Evolutionary conservation across 2,888 invertebrate species (phyloP).

Genomic region (Folsomia manolachei): DNA sequence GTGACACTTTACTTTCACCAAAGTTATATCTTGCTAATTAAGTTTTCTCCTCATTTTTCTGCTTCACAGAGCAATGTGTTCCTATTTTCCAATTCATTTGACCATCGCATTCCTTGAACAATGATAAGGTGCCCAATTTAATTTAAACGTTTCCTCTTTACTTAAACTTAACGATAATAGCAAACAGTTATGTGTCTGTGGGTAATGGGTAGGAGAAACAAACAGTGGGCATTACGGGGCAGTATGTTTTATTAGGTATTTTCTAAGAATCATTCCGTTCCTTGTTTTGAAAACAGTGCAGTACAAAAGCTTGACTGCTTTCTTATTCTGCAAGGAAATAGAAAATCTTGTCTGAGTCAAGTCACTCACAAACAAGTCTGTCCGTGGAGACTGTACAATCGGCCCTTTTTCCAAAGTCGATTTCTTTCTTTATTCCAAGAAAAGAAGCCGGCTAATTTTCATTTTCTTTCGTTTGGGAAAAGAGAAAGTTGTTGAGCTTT

Average conservation of each 20-base stretch:
- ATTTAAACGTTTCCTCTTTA: neutral
- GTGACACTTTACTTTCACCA: neutral
- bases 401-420: neutral
- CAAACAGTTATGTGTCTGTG: no score
- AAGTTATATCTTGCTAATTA: neutral
- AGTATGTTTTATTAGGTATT: neutral
- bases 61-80: no score
- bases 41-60: no score
- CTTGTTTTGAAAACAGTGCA: neutral
- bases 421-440: slow-evolving; percentile 1
- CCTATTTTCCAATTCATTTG: no score
- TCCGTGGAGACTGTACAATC: neutral
- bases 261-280: neutral
- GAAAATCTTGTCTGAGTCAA: neutral
- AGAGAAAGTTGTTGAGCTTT: neutral
- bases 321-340: neutral
- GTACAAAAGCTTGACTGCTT: neutral
- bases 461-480: neutral
- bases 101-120: no score
- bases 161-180: slow-evolving; percentile 3
- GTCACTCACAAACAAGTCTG: no score
- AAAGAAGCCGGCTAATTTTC: slow-evolving; percentile 7
- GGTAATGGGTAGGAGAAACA: neutral
- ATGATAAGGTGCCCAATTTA: neutral
- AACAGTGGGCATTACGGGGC: neutral